Base-by-base conservation (phyloP, 2,113 vertebrate species). In the Myxocyprinus asiaticus region DNA sequence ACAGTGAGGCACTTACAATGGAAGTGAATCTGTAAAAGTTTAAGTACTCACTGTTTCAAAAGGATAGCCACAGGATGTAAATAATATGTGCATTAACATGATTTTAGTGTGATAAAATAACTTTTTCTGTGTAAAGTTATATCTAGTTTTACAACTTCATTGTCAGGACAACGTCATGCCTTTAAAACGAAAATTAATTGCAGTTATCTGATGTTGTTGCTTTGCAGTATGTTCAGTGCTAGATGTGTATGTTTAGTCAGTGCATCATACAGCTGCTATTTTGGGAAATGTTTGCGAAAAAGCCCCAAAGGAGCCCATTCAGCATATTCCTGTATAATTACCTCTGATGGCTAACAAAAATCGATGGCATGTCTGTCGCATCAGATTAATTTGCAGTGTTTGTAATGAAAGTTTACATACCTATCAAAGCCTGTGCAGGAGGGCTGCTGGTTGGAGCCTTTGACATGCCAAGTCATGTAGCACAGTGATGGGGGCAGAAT, bases 321-420 rank as follows among this genome's bases (percentile, higher is more conserved):
- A 88, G 88, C 82, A 51, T 82, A 86, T 90, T 88, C 65, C 87
- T 86, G 86, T 79, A 88, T 90, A 90, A 92, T 92, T 88, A 91
- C 85, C 85, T 87, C 83, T 79, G 86, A 87, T 87, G 86, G 86
- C 87, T 90, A 87, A 88, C 53, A 78, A 79, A 84, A 91, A 90
- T 91, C 89, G 89, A 87, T 89, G 83, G 71, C 68, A 68, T 79
- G 78, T 79, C 82, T 79, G 69, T 87, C 85, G 83, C 33, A 43
- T 76, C 72, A 79, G 84, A 81, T 75, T 81, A 82, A 76, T 50
- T 66, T 78, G 81, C 71, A 83, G 70, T 79, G 55, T 2, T 56
- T 56, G 75, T 88, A 87, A 88, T 88, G 81, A 86, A 85, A 83
- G 81, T 58, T 76, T 76, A 82, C 81, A 85, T 83, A 83, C 73